Conservation (phyloP, 2,797 vertebrate genomes). For the Onychomys torridus region DNA sequence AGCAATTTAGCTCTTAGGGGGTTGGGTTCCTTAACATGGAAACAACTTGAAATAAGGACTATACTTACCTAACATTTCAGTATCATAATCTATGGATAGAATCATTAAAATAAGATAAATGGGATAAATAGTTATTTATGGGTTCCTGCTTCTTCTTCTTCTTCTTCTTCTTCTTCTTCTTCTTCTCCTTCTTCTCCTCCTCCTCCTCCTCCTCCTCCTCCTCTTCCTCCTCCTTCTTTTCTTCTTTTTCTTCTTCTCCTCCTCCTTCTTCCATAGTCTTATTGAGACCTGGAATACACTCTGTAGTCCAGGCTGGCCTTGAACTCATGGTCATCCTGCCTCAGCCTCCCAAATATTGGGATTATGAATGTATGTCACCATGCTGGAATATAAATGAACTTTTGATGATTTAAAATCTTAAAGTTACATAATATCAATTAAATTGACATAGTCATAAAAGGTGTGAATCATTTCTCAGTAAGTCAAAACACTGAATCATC, state of each 20-base stretch:
- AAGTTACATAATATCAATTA: not conserved
- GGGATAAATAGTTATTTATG: not conserved
- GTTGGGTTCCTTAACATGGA: not conserved
- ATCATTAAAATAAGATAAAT: not conserved
- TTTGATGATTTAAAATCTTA: not conserved
- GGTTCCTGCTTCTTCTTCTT: too few relatives aligned
- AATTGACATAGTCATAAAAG: not conserved
- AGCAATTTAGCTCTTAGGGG: not conserved
- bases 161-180: not conserved
- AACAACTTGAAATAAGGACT: not conserved
- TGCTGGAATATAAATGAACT: not conserved
- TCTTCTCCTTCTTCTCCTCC: fast-evolving
- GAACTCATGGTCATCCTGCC: not conserved
- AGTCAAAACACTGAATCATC: not conserved
- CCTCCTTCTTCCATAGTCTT: not conserved
- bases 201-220: fast-evolving
- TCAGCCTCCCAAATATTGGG: not conserved
- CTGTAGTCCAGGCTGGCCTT: not conserved
- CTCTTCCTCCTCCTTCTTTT: too few relatives aligned
- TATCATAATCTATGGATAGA: not conserved
- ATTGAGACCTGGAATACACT: not conserved
- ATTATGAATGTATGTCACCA: not conserved
- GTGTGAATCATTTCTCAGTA: not conserved
- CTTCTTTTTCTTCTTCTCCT: not conserved
- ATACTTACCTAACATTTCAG: not conserved